Conservation (phyloP, 2,888 invertebrate species). For the Brachynemurus nebulosus region DNA sequence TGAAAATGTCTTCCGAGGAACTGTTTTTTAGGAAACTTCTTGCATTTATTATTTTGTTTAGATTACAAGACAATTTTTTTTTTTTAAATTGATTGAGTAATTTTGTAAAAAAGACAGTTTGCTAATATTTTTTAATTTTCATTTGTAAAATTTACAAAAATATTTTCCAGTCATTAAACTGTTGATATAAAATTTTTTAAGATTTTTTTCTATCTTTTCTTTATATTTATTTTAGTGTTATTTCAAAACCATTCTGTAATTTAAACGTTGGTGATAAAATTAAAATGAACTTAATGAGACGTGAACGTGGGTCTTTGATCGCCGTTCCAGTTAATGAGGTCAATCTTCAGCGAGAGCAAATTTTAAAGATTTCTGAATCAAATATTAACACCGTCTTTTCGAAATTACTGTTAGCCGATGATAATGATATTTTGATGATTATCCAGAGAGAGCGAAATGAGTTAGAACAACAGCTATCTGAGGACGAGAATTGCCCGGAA, state of each 20-base stretch:
- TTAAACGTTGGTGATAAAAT: conserved; percentile 51
- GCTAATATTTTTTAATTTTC: too few species aligned
- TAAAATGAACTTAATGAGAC: conserved; percentile 66
- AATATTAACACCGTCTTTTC: conserved; percentile 46
- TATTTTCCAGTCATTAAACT: not conserved
- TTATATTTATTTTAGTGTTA: conserved; percentile 45
- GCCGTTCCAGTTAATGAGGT: conserved; percentile 37
- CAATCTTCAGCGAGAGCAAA: conserved; percentile 21
- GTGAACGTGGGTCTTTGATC: conserved; percentile 39
- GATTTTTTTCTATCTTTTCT: too few species aligned
- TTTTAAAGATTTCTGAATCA: conserved; percentile 35
- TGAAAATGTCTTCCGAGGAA: too few species aligned
- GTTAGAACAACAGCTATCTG: conserved; percentile 43
- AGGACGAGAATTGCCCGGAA: conserved; percentile 66
- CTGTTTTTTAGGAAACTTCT: too few species aligned
- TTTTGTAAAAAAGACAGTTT: too few species aligned
- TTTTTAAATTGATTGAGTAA: too few species aligned
- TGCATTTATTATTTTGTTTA: too few species aligned
- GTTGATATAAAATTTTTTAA: too few species aligned
- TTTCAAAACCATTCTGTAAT: conserved; percentile 36
- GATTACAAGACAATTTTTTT: too few species aligned
- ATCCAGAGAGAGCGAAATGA: conserved; percentile 60
- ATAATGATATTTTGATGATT: conserved; percentile 52
- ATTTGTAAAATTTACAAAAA: not conserved
- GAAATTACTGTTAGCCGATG: conserved; percentile 62